Percentiles rank a stretch among this genome's conserved stretches.
These are phyloP conservation scores for Staurois parvus DNA, from an alignment of 2,797 vertebrate species.

Conservation along the genomic window DNA sequence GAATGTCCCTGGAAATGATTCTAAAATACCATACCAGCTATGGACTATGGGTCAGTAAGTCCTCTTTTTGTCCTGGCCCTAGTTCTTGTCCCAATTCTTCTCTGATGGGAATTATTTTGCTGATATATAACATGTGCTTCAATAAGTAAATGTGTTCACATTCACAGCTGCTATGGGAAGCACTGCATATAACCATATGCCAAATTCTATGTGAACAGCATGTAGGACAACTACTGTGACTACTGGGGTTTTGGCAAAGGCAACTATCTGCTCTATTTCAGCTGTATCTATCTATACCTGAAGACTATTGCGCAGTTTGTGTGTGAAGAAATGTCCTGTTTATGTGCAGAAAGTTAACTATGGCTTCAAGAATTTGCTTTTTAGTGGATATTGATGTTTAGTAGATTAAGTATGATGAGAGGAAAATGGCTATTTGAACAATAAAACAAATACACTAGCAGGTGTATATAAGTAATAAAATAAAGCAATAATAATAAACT, in stretches of 20 bases:
- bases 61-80: not conserved
- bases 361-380: not conserved
- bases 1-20: too few relatives aligned
- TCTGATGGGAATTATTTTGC: not conserved
- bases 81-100: not conserved
- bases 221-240: slow-evolving; percentile 26
- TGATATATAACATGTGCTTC: not conserved
- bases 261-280: slow-evolving; percentile 1
- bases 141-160: slow-evolving; percentile 8
- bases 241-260: slow-evolving; percentile 15
- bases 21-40: not conserved
- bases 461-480: not conserved
- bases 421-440: not conserved
- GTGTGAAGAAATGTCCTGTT: not conserved
- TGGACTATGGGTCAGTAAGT: not conserved
- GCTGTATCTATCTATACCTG: not conserved
- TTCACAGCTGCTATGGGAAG: slow-evolving; percentile 28
- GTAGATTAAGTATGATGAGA: not conserved
- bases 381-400: not conserved
- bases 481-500: not conserved
- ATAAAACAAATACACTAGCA: not conserved
- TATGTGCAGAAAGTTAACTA: not conserved
- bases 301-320: not conserved
- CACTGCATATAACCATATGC: slow-evolving; percentile 10
- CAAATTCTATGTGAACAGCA: slow-evolving; percentile 31